Evolutionary conservation across 2,797 vertebrate genomes (phyloP).

Genomic region (Labeo calbasu): DNA sequence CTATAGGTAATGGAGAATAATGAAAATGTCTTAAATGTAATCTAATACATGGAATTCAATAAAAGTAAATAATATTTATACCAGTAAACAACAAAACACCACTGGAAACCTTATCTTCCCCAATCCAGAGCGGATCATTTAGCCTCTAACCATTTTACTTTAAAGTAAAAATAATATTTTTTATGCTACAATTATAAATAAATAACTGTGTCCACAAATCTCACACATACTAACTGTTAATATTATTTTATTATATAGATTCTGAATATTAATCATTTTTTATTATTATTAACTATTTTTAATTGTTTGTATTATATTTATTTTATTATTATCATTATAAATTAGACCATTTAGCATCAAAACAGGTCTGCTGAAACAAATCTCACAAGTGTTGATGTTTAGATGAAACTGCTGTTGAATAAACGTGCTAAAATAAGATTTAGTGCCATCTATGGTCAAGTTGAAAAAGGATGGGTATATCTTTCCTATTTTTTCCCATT

Average conservation of each 20-base stretch:
- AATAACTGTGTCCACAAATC: not conserved
- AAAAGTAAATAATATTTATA: not conserved
- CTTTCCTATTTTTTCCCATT: not conserved
- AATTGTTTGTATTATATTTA: not conserved
- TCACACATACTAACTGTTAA: not conserved
- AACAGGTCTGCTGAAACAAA: not conserved
- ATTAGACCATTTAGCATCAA: not conserved
- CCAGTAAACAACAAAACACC: not conserved
- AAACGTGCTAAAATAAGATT: not conserved
- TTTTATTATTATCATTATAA: not conserved
- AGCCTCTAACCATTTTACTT: not conserved
- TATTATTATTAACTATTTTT: not conserved
- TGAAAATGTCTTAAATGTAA: not conserved
- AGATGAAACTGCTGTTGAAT: not conserved
- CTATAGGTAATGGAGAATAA: not conserved
- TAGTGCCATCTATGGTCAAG: not conserved
- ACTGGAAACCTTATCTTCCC: not conserved
- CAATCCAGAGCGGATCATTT: not conserved
- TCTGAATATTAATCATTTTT: not conserved
- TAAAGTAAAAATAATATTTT: not conserved
- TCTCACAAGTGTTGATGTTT: not conserved
- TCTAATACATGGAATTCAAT: not conserved
- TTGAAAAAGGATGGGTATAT: not conserved
- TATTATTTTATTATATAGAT: not conserved
- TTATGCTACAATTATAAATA: not conserved